Evolutionary conservation across 92 coral and sea anemone species (phyloP).

Genomic region (Paramuricea clavata): DNA sequence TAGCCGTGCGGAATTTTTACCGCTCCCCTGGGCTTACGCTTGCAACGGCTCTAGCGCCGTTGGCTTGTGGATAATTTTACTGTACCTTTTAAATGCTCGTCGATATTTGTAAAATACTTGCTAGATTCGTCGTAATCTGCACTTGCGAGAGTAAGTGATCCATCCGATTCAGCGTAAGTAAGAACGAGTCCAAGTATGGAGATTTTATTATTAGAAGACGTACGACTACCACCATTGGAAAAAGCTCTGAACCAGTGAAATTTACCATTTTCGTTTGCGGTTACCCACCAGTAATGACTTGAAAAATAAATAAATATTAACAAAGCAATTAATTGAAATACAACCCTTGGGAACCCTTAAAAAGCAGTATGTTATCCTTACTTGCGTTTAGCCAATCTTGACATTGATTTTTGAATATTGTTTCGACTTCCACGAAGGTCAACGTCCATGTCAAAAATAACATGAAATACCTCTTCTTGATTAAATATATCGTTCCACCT

Average conservation of each 20-base stretch:
- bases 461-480: conserved; percentile 5
- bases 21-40: too few relatives aligned
- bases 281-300: conserved; percentile 50
- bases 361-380: too few relatives aligned
- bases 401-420: too few relatives aligned
- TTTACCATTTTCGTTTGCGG: conserved; percentile 9
- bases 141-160: conserved; percentile 41
- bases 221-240: conserved; percentile 47
- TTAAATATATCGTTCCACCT: conserved; percentile 49
- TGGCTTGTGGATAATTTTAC: too few relatives aligned
- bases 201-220: conserved; percentile 7
- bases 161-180: conserved; percentile 50
- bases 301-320: too few relatives aligned
- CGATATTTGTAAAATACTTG: conserved; percentile 31
- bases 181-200: conserved; percentile 68
- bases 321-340: too few relatives aligned
- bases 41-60: too few relatives aligned
- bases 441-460: conserved; percentile 58
- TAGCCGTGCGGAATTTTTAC: too few relatives aligned
- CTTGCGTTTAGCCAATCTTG: too few relatives aligned
- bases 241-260: conserved; percentile 63
- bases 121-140: conserved; percentile 33
- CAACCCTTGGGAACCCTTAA: too few relatives aligned
- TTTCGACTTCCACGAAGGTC: conserved; percentile 29
- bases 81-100: conserved; percentile 13